Percentiles rank a stretch among this genome's conserved stretches.
Evolutionary conservation across 2,888 invertebrate genomes (phyloP).

Genomic region (Cryptocephalus primarius): DNA sequence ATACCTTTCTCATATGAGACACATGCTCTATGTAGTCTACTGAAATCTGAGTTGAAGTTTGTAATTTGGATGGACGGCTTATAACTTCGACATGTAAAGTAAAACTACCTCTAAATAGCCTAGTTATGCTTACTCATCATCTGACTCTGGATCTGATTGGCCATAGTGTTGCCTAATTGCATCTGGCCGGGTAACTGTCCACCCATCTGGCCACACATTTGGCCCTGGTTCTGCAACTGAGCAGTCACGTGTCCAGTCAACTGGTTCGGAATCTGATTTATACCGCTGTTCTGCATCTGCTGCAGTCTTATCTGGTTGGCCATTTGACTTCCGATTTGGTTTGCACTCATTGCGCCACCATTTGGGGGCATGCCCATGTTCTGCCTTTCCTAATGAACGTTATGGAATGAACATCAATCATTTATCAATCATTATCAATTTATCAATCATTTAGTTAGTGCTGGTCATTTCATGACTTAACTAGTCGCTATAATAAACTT

Average conservation of each 20-base stretch:
- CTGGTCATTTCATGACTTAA: too few relatives aligned
- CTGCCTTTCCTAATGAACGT: constrained; percentile 21
- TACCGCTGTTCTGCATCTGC: constrained; percentile 40
- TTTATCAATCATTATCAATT: not conserved
- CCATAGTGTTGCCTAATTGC: constrained; percentile 25
- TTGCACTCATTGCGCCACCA: constrained; percentile 36
- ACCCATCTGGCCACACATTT: constrained; percentile 21
- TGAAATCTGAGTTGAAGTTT: too few relatives aligned
- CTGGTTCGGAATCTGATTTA: constrained; percentile 35
- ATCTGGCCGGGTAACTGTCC: constrained; percentile 30
- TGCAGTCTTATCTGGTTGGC: constrained; percentile 36
- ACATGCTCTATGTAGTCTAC: too few relatives aligned
- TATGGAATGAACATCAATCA: not conserved
- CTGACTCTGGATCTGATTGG: constrained; percentile 19
- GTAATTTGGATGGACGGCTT: too few relatives aligned
- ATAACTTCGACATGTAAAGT: too few relatives aligned
- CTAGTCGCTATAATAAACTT: too few relatives aligned
- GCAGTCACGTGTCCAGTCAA: constrained; percentile 31
- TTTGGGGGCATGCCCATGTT: constrained; percentile 36
- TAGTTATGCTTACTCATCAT: constrained; percentile 19
- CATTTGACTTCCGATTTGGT: constrained; percentile 32
- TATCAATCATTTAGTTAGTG: not conserved
- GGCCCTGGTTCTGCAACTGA: constrained; percentile 22
- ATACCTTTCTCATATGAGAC: too few relatives aligned
- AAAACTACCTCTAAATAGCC: too few relatives aligned